These are phyloP conservation scores for Porites rus DNA, from an alignment of 92 coral and sea anemone species.

Conservation along the genomic window DNA sequence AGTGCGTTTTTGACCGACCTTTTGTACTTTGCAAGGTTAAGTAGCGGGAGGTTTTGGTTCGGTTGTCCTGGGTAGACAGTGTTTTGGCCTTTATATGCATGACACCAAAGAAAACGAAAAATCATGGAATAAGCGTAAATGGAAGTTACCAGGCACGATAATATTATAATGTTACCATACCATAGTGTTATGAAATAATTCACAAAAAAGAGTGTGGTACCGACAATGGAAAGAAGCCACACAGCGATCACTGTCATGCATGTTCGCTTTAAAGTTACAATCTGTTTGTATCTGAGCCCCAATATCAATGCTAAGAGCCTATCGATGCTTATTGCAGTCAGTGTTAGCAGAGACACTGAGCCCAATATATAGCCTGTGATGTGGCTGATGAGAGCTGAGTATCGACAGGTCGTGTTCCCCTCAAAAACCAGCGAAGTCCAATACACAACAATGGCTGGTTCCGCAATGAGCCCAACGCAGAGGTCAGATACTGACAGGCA, in stretches of 20 bases:
- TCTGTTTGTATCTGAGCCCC: not conserved
- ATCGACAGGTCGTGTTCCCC: not conserved
- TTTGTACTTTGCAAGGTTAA: too few relatives aligned
- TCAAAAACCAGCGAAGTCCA: not conserved
- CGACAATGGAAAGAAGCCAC: not conserved
- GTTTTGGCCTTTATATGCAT: too few relatives aligned
- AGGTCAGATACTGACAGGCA: not conserved
- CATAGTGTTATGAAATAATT: not conserved
- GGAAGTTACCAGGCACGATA: not conserved
- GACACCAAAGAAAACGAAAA: not conserved
- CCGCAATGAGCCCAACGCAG: not conserved
- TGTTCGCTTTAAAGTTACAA: not conserved
- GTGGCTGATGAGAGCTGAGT: not conserved
- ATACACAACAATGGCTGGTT: not conserved
- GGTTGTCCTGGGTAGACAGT: too few relatives aligned
- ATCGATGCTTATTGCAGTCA: not conserved
- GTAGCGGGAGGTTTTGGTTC: too few relatives aligned
- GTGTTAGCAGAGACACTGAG: not conserved
- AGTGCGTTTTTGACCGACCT: too few relatives aligned
- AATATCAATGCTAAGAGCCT: not conserved
- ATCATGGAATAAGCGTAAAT: not conserved
- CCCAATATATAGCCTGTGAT: not conserved
- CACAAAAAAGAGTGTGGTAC: not conserved
- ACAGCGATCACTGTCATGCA: not conserved
- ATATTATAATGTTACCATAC: not conserved